Evolutionary conservation across 2,888 invertebrate genomes (phyloP).

Genomic region (Andrena marginata): DNA sequence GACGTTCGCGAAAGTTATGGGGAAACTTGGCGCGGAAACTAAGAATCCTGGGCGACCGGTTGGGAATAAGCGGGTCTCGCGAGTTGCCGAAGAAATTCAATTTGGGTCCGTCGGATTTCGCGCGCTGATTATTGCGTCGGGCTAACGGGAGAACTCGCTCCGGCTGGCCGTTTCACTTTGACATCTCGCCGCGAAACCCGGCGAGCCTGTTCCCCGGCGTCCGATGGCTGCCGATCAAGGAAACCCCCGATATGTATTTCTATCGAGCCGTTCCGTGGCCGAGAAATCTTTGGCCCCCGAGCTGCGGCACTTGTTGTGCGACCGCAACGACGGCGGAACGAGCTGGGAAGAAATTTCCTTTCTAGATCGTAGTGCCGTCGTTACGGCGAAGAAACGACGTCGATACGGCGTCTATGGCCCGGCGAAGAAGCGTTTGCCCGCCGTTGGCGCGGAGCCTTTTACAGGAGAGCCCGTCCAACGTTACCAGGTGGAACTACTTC

Average conservation of each 20-base stretch:
- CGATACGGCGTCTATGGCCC: constrained; percentile 37
- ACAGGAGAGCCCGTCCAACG: constrained; percentile 23
- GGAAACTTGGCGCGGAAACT: constrained; percentile 24
- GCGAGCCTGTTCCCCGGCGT: too few relatives aligned
- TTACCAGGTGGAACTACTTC: constrained; percentile 45
- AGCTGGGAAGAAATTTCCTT: constrained; percentile 51
- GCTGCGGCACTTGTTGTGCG: constrained; percentile 31
- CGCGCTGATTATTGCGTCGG: background rate
- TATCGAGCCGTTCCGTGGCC: background rate
- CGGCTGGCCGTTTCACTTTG: background rate
- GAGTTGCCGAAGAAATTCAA: constrained; percentile 19
- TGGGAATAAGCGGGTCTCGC: background rate
- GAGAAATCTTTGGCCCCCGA: background rate
- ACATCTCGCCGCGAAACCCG: too few relatives aligned
- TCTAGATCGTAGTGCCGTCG: constrained; percentile 38
- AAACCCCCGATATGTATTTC: too few relatives aligned
- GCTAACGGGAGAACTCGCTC: background rate
- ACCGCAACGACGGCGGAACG: constrained; percentile 26
- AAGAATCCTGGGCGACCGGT: constrained; percentile 24
- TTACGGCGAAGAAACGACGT: constrained; percentile 47
- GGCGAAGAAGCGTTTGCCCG: constrained; percentile 26
- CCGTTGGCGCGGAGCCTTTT: constrained; percentile 4
- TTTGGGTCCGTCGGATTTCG: constrained; percentile 24
- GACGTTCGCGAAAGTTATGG: constrained; percentile 47
- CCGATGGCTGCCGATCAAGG: too few relatives aligned